phyloP scores from a whole-genome alignment of 1,140 invertebrate species.

The Micrasema minimum region DNA sequence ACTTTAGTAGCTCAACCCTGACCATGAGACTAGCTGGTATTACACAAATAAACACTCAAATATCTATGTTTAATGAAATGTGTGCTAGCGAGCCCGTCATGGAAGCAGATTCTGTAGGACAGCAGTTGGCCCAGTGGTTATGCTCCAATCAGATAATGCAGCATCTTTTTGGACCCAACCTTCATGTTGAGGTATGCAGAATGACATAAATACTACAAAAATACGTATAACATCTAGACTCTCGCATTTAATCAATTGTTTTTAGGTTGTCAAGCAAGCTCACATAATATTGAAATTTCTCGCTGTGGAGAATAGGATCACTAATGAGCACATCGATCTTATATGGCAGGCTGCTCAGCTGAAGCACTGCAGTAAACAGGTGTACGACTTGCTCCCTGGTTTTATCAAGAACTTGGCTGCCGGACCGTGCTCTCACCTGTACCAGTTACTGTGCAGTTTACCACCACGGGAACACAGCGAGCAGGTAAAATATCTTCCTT shows the following conservation, averaged over 20 bases:
- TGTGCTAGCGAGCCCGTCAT: constrained; percentile 87
- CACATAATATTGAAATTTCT: constrained; percentile 93
- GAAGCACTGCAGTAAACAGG: constrained; percentile 93
- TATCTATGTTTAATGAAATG: constrained; percentile 89
- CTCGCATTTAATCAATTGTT: no score
- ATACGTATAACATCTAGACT: no score
- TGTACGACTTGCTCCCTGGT: constrained; percentile 89
- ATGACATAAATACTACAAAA: no score
- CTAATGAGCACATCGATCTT: constrained; percentile 89
- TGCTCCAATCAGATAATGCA: constrained; percentile 92
- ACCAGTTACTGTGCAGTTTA: constrained; percentile 83
- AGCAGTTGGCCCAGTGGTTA: constrained; percentile 87
- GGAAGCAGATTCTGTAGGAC: constrained; percentile 85
- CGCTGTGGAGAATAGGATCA: constrained; percentile 90
- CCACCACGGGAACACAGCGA: constrained; percentile 93
- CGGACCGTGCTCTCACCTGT: constrained; percentile 87
- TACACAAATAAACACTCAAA: constrained; percentile 94
- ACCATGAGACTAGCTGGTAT: constrained; percentile 91
- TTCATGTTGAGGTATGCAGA: constrained; percentile 93
- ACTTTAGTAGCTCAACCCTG: constrained; percentile 91
- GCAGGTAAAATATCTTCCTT: no score
- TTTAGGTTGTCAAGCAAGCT: constrained; percentile 90
- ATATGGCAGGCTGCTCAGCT: constrained; percentile 94
- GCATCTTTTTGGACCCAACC: constrained; percentile 94
- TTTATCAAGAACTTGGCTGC: constrained; percentile 91